Base-by-base conservation (phyloP, 2,888 invertebrate species). In the Drosophila aldrichi region DNA sequence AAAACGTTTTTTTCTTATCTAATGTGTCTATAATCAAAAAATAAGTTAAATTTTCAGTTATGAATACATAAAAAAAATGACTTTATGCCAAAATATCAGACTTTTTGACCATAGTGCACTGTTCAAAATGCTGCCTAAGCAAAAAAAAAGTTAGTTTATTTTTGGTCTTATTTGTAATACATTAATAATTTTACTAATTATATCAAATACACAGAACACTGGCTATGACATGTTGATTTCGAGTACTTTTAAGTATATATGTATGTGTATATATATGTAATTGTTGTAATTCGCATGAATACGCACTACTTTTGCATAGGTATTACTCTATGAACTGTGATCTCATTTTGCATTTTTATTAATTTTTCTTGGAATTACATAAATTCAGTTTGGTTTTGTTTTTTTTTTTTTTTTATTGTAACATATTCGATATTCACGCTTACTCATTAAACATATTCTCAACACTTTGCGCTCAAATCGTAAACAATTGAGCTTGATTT, bases 101-200 rank as follows among this genome's bases (percentile, higher is more conserved):
- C n/a, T n/a, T n/a, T n/a, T n/a, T n/a, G n/a, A n/a, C n/a, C n/a
- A n/a, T n/a, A n/a, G n/a, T n/a, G n/a, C n/a, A n/a, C n/a, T n/a
- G n/a, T n/a, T n/a, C 77, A 68, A 64, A 80, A 67, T 68, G 77
- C 59, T 51, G 48, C 12, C 22, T 65, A 68, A 77, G 57, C 52
- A 78, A 73, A 59, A 16, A 16, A 25, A n/a, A 12, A 29, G 40
- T 36, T 61, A n/a, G n/a, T 55, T 14, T 20, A 7, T 25, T 60
- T 46, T 61, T 36, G 12, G 36, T 46, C 43, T 55, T 41, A 25
- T 14, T 18, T 36, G 34, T 49, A 59, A 43, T 56, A 54, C 25
- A 56, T 72, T 48, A 36, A 65, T 60, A 59, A 67, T 46, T 51
- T 55, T 16, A 34, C 55, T 58, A 62, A 59, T 46, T 59, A 68